Evolutionary conservation across 92 coral and sea anemone genomes (phyloP).

Genomic region (Epizoanthus stellaris): DNA sequence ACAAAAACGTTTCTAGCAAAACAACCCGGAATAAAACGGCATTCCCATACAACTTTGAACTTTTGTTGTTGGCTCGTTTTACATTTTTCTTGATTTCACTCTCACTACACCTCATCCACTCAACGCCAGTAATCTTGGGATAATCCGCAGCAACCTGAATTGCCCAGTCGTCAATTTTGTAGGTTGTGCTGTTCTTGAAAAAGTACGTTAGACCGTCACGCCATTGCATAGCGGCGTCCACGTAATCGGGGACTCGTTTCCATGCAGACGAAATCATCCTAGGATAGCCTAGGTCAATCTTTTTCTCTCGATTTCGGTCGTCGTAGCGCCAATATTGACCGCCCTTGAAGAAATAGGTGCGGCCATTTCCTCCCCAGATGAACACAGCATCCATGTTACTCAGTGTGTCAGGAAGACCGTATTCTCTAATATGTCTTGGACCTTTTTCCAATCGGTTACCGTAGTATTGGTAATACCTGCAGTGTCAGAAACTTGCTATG

Average conservation of each 20-base stretch:
- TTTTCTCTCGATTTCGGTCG: constrained; percentile 35
- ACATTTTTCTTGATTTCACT: constrained; percentile 24
- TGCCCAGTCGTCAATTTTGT: constrained; percentile 59
- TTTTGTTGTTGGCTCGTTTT: background rate
- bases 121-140: constrained; percentile 41
- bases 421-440: constrained; percentile 51
- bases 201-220: constrained; percentile 64
- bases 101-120: constrained; percentile 34
- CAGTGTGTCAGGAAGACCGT: constrained; percentile 62
- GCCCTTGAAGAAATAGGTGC: constrained; percentile 77
- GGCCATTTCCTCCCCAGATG: constrained; percentile 73
- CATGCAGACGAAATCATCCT: constrained; percentile 55
- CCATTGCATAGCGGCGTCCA: constrained; percentile 73
- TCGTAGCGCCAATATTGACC: constrained; percentile 71
- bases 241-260: constrained; percentile 57
- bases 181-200: constrained; percentile 66
- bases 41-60: background rate
- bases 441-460: constrained; percentile 55
- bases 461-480: constrained; percentile 63
- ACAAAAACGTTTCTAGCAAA: background rate
- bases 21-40: background rate
- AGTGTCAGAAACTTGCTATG: too few species aligned
- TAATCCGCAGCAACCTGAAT: constrained; percentile 54
- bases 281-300: constrained; percentile 70
- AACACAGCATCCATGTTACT: constrained; percentile 77